Evolutionary conservation across 2,888 invertebrate species (phyloP), one percentile per base, ranked within the genome.

Genomic region (Arctia plantaginis): DNA sequence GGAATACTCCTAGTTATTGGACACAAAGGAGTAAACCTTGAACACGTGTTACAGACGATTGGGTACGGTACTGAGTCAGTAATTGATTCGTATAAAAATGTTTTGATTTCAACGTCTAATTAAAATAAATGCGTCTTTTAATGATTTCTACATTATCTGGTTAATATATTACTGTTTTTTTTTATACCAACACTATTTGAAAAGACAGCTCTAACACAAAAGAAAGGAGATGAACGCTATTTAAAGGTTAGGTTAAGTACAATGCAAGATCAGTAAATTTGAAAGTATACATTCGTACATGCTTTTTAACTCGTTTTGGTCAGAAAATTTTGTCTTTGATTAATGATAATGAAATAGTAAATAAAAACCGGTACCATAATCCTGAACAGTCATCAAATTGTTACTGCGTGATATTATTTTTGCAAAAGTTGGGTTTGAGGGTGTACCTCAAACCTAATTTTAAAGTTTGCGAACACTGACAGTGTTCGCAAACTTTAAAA

Each of bases 1-100:
- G 47, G 71, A 77, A 71, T 41, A 55, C 47, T 72, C 73, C 62
- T 66, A 66, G 76, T 78, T 78, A 79, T 81, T 76, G 68, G 77
- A 62, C 66, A 59, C 65, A 62, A 15, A 69, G 51, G 75, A 74
- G 75, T 78, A 72, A 81, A 70, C 72, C 68, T 35, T 33, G 55
- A 47, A 70, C 66, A 59, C 71, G 47, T 23, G 44, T 68, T 23
- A 72, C 70, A 33, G 44, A 47, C 72, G 30, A 76, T 71, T 71
- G 77, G 79, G 35, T 66, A 47, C 64, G 66, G n/a, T 59, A 73
- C 74, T 47, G n/a, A 73, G 66, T 44, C 41, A 27, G 30, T 74
- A 75, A 78, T 75, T 71, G 39, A 71, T 74, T 72, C 70, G 27
- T 35, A 27, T 73, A 51, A 66, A 47, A 66, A 41, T 69, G 68